A percentile compares a stretch with the other conserved stretches of the same genome.
Conservation (phyloP, 2,888 invertebrate genomes). For the Tenthredo livida region DNA sequence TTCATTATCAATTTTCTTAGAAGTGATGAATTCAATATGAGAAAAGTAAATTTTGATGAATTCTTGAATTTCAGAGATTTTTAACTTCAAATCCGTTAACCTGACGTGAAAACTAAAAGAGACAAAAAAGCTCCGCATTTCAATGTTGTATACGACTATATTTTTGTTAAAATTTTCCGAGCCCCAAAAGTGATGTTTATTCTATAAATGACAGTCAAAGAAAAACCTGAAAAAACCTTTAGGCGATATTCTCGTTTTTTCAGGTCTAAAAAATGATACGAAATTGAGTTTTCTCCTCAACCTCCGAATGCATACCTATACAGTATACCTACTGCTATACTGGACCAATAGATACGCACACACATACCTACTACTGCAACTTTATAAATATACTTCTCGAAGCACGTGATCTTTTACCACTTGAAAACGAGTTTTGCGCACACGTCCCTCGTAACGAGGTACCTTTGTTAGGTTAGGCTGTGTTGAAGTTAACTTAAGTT, state of each 20-base stretch:
- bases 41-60: too few relatives aligned
- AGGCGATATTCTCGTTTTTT: not conserved
- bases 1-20: too few relatives aligned
- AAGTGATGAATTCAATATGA: too few relatives aligned
- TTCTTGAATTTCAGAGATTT: too few relatives aligned
- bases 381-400: slow-evolving; percentile 26
- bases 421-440: slow-evolving; percentile 26
- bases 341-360: not conserved
- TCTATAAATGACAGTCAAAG: not conserved
- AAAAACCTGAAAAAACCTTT: not conserved
- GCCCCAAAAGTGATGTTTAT: not conserved
- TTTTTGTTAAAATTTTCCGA: not conserved
- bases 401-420: slow-evolving; percentile 44
- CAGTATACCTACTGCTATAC: not conserved
- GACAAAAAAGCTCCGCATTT: not conserved
- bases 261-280: not conserved
- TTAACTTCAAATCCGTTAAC: too few relatives aligned
- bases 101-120: too few relatives aligned
- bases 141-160: not conserved
- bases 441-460: slow-evolving; percentile 33
- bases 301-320: not conserved
- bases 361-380: not conserved
- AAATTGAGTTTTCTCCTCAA: not conserved
- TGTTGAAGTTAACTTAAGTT: slow-evolving; percentile 24
- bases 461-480: slow-evolving; percentile 24